Conservation (phyloP, 2,113 vertebrate genomes). For the Pheucticus melanocephalus region DNA sequence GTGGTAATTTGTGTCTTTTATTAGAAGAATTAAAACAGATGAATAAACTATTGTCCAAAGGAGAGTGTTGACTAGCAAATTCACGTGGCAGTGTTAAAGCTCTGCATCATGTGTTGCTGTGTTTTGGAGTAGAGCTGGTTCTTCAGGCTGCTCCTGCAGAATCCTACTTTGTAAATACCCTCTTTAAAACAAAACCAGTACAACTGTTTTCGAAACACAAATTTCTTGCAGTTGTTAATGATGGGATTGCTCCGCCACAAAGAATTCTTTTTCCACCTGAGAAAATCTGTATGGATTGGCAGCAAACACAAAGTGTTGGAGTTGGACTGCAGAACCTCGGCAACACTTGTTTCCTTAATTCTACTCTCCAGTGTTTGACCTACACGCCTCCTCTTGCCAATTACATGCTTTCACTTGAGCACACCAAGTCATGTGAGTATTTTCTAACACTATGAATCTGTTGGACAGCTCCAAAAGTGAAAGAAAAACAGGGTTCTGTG, state of each 20-base stretch:
- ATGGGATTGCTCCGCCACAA: constrained; percentile 89
- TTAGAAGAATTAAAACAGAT: not conserved
- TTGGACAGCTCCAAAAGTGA: not conserved
- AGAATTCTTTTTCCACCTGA: constrained; percentile 92
- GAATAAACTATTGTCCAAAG: not conserved
- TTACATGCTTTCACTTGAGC: constrained; percentile 93
- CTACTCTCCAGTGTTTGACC: constrained; percentile 92
- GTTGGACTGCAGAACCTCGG: constrained; percentile 95
- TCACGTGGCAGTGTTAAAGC: not conserved
- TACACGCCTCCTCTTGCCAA: constrained; percentile 94
- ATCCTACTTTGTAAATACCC: not conserved
- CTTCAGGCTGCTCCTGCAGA: not conserved
- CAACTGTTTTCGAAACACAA: not conserved
- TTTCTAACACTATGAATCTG: not conserved
- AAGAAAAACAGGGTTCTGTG: not conserved
- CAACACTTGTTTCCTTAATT: constrained; percentile 96
- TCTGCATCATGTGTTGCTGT: fast-evolving
- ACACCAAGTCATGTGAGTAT: constrained; percentile 90
- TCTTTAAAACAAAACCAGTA: not conserved
- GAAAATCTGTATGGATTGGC: constrained; percentile 91
- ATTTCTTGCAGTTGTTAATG: constrained; percentile 74
- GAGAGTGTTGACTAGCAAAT: not conserved
- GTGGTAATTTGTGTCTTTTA: not conserved
- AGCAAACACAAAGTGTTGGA: constrained; percentile 86
- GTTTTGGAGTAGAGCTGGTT: not conserved